Base-by-base conservation (phyloP, 1,140 invertebrate genomes). In the Euwallacea fornicatus region DNA sequence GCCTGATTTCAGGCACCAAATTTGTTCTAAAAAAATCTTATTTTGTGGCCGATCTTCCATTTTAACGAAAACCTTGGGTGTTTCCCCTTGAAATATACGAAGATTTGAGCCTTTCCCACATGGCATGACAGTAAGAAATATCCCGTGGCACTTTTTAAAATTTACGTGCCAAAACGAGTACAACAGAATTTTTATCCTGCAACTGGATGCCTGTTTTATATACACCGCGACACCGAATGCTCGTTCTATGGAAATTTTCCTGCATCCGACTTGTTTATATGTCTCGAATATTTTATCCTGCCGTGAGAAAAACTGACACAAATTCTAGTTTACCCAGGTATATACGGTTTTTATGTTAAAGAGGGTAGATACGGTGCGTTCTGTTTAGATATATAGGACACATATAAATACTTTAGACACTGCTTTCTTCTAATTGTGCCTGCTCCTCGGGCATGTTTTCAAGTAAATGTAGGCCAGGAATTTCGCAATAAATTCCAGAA, bases 241-340 rank as follows among this genome's bases (percentile, higher is more conserved):
- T 42, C 56, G 21, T 59, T 59, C 13, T 59, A 59, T 59, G 56
- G 16, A 59, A 59, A 59, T 59, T 59, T 59, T 41, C 56, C 41
- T 21, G 56, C 56, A 59, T 59, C 56, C 56, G 56, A 59, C 56
- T 59, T 33, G 21, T 33, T 33, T 59, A 42, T 59, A 41, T 59
- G 16, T 33, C 33, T 42, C 9, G 21, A 59, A 59, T 59, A 59
- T 59, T 59, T 59, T 59, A 59, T 59, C 56, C 56, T 8, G 8
- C 6, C 21, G 13, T 11, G 41, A 59, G 56, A 41, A 59, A 59
- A 42, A 41, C 16, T 41, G 56, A 41, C 16, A 41, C 21, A 59
- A 59, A 41, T 59, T n/a, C 9, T 59, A 9, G 16, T 59, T 33
- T 59, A 11, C 9, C 56, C 56, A 33, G 56, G 21, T 55, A 55